Conservation (phyloP, 2,888 invertebrate species). For the Lepetodrilus schrolli region DNA sequence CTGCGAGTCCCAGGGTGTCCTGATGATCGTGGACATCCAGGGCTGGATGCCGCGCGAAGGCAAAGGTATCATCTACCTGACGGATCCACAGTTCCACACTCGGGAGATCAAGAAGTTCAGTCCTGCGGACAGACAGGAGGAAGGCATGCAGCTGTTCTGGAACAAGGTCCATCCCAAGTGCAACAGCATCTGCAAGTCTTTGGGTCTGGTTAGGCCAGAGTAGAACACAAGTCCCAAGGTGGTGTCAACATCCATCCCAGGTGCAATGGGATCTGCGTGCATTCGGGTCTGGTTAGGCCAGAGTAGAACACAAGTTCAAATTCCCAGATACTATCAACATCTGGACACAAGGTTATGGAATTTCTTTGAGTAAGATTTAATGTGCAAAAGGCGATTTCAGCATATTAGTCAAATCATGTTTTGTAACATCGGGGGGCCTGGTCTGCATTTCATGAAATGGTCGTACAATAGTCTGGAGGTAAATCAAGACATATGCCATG, state of each 20-base stretch:
- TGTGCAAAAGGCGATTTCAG: background rate
- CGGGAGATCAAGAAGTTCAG: conserved; percentile 12
- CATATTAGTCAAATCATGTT: too few relatives aligned
- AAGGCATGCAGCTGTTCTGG: conserved; percentile 41
- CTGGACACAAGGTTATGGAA: background rate
- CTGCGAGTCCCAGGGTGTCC: conserved; percentile 25
- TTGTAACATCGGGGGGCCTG: too few relatives aligned
- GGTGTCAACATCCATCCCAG: conserved; percentile 34
- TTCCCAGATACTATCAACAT: background rate
- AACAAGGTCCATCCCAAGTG: conserved; percentile 37
- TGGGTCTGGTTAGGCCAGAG: conserved; percentile 26
- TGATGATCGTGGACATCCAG: conserved; percentile 45
- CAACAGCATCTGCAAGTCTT: conserved; percentile 33
- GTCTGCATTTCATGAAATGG: too few relatives aligned
- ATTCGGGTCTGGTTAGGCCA: conserved; percentile 24
- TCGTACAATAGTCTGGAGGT: too few relatives aligned
- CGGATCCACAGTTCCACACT: conserved; percentile 44
- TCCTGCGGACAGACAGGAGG: conserved; percentile 35
- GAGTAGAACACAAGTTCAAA: background rate
- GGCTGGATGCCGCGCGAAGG: conserved; percentile 40
- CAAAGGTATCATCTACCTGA: conserved; percentile 40
- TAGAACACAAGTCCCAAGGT: too few relatives aligned
- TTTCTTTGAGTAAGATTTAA: background rate
- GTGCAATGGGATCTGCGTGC: conserved; percentile 37
- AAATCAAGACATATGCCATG: too few relatives aligned